Conservation (phyloP, 2,113 vertebrate genomes). For the Indri indri region DNA sequence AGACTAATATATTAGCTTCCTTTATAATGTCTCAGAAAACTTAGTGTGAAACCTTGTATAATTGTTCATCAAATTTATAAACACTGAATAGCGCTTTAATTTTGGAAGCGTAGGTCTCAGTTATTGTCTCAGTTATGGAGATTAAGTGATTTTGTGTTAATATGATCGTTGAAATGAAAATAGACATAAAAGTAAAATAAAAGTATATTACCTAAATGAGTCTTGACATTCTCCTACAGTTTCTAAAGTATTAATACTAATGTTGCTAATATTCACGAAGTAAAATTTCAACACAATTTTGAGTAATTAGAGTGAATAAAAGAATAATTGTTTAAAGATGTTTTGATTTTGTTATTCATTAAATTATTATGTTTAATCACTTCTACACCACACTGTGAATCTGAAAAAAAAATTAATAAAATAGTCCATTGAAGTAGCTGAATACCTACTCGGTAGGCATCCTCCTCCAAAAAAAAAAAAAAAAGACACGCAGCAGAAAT, state of each 20-base stretch:
- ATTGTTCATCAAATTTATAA: background rate
- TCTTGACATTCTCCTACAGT: background rate
- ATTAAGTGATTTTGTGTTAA: background rate
- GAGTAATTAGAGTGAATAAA: background rate
- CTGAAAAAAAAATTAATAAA: background rate
- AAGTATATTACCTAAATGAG: background rate
- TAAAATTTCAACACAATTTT: background rate
- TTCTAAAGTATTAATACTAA: background rate
- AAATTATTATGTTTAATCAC: background rate
- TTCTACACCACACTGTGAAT: background rate
- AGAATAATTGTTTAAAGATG: background rate
- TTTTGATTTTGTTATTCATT: background rate
- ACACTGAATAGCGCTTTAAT: background rate
- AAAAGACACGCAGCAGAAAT: background rate
- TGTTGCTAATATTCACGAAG: background rate
- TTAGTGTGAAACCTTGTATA: background rate
- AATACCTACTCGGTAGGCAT: background rate
- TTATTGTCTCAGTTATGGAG: background rate
- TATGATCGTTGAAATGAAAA: background rate
- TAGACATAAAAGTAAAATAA: background rate
- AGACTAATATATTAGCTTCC: background rate
- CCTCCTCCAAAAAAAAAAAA: background rate
- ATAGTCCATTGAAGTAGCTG: background rate
- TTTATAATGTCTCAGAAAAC: background rate
- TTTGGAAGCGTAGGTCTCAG: background rate